phyloP scores from a whole-genome alignment of 1,140 invertebrate genomes.

The Phymastichus coffea region DNA sequence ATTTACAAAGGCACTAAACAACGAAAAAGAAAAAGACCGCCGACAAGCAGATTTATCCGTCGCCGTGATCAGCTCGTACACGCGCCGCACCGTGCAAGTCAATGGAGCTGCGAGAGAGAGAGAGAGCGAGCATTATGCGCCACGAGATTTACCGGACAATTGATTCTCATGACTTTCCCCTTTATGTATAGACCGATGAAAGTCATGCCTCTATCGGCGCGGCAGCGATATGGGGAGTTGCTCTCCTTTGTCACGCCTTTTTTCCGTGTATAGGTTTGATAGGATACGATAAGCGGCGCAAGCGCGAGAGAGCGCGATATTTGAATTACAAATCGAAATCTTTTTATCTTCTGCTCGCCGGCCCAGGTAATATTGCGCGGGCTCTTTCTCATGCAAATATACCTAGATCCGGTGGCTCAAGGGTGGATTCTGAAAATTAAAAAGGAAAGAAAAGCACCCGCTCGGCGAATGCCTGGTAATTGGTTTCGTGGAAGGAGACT shows the following conservation, averaged over 20 bases:
- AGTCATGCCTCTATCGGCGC: neutral
- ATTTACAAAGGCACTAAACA: no score
- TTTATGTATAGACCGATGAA: no score
- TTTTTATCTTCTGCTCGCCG: neutral
- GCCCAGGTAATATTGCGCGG: conserved; percentile 20
- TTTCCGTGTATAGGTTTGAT: neutral
- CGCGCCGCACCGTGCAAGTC: no score
- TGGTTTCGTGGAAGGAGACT: neutral
- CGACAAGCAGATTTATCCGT: no score
- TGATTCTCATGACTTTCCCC: neutral
- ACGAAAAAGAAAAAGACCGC: no score
- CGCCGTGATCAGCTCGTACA: no score
- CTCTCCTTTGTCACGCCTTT: neutral
- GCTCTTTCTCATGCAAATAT: conserved; percentile 24
- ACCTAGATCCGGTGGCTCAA: neutral
- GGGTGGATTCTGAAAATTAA: conserved; percentile 3
- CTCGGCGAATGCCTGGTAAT: neutral
- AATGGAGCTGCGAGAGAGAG: neutral
- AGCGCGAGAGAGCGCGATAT: neutral
- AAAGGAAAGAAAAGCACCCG: neutral
- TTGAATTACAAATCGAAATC: conserved; percentile 23
- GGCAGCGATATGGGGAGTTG: neutral
- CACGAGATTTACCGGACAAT: conserved; percentile 4
- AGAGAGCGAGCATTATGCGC: neutral
- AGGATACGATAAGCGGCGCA: neutral